phyloP scores from a whole-genome alignment of 2,797 vertebrate genomes.

The Tokudaia tokunoshimensis region DNA sequence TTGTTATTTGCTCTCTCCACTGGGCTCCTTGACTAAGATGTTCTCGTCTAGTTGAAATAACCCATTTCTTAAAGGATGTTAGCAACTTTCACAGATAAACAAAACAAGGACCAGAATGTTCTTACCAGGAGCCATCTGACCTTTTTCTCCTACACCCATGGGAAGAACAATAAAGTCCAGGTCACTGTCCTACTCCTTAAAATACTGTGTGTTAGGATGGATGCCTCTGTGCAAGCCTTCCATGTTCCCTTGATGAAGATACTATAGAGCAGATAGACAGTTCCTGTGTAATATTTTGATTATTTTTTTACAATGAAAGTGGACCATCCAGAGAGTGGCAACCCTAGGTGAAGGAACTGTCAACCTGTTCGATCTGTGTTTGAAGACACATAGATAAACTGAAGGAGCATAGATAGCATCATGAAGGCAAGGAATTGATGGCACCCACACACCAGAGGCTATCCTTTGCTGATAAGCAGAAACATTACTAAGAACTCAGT shows the following conservation, averaged over 20 bases:
- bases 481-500: neutral
- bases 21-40: neutral
- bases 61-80: conserved; percentile 20
- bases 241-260: neutral
- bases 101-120: neutral
- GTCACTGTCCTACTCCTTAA: neutral
- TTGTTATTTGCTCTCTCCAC: neutral
- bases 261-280: neutral
- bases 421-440: neutral
- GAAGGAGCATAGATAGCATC: neutral
- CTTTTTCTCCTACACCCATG: neutral
- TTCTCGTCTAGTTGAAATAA: conserved; percentile 42
- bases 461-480: neutral
- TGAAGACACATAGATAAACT: conserved; percentile 45
- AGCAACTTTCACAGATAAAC: neutral
- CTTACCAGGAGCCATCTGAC: neutral
- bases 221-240: neutral
- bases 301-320: conserved; percentile 7
- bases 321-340: too few species aligned
- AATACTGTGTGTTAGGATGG: rapidly evolving
- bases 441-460: neutral
- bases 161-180: neutral
- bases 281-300: neutral
- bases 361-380: neutral
- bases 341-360: neutral